Evolutionary conservation across 2,797 vertebrate species (phyloP).

Genomic region (Anniella stebbinsi): DNA sequence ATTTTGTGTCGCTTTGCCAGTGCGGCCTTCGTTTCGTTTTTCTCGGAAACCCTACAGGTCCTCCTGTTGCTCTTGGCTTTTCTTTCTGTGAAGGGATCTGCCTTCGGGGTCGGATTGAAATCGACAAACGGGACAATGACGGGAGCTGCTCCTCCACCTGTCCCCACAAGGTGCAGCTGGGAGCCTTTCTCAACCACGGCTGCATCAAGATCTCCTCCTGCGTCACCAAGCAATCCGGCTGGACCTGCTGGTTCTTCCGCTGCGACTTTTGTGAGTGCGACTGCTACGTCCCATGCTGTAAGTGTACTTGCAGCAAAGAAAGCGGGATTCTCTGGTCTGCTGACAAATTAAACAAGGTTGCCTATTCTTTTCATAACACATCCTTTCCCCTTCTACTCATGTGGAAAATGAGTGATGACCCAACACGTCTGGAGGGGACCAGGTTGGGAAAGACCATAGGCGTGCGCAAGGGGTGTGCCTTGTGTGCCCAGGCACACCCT

Average conservation of each 20-base stretch:
- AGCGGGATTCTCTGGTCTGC: no score
- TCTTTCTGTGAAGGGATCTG: constrained; percentile 81
- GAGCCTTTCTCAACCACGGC: constrained; percentile 74
- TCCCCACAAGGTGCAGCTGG: constrained; percentile 74
- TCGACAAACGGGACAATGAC: constrained; percentile 81
- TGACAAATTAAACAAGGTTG: background rate
- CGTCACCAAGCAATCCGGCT: constrained; percentile 80
- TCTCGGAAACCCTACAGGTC: background rate
- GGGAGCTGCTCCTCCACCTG: constrained; percentile 84
- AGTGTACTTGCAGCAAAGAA: constrained; percentile 36
- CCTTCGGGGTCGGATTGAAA: constrained; percentile 78
- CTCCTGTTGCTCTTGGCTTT: background rate
- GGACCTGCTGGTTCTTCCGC: constrained; percentile 85
- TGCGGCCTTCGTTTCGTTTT: no score
- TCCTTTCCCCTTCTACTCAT: background rate
- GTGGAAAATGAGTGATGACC: no score
- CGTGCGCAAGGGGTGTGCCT: no score
- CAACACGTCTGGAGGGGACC: no score
- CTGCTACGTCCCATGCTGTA: constrained; percentile 83
- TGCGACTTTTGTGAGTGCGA: constrained; percentile 85
- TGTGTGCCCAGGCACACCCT: no score
- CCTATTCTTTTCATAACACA: no score
- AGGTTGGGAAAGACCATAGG: no score
- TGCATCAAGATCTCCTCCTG: constrained; percentile 83
- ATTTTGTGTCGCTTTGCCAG: no score